Evolutionary conservation across 37 sponge, comb jelly and placozoan genomes (phyloP).

Genomic region (Mnemiopsis leidyi): DNA sequence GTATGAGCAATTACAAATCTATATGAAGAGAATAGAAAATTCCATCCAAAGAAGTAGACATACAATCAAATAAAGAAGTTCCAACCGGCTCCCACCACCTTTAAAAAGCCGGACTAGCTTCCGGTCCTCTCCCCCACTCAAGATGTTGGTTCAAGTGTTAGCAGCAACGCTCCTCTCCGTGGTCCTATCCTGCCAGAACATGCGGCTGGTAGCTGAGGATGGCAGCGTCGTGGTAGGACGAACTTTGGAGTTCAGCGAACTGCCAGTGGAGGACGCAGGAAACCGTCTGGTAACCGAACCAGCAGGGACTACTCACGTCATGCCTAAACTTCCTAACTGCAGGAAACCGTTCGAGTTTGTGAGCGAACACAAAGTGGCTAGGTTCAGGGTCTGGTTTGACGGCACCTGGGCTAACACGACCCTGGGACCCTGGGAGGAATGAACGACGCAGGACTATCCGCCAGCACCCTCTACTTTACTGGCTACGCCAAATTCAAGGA

Average conservation of each 20-base stretch:
- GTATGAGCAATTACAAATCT: too few relatives aligned
- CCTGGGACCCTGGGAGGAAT: neutral
- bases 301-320: neutral
- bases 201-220: neutral
- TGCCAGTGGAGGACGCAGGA: neutral
- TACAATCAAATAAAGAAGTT: too few relatives aligned
- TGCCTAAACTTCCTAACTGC: neutral
- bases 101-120: too few relatives aligned
- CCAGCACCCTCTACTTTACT: slow-evolving; percentile 22
- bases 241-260: neutral
- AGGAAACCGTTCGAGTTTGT: neutral
- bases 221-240: slow-evolving; percentile 29
- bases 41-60: too few relatives aligned
- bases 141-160: neutral
- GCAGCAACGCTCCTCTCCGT: neutral
- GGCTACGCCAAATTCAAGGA: neutral
- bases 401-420: neutral
- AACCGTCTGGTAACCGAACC: neutral
- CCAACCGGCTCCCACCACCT: too few relatives aligned
- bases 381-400: neutral
- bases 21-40: too few relatives aligned
- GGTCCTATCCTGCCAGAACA: slow-evolving; percentile 13
- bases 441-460: neutral
- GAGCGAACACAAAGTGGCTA: neutral
- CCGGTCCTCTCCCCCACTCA: too few relatives aligned